These are phyloP conservation scores for Ptychoptera albimana DNA, from an alignment of 2,888 invertebrate species.

Conservation along the genomic window DNA sequence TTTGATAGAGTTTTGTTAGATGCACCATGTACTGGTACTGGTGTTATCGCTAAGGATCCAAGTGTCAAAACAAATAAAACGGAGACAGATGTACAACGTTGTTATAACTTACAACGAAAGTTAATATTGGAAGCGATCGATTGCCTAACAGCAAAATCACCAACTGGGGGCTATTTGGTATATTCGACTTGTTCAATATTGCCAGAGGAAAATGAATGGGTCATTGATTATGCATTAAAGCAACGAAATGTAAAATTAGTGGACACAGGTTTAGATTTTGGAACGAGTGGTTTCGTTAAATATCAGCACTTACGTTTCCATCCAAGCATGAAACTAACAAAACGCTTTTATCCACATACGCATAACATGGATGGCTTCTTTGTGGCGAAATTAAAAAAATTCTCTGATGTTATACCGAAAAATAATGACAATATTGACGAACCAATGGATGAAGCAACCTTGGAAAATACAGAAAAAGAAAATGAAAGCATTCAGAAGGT, in stretches of 20 bases:
- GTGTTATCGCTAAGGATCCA: slow-evolving; percentile 94
- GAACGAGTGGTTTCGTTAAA: slow-evolving; percentile 84
- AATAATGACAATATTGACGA: slow-evolving; percentile 29
- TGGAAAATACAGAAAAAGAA: slow-evolving; percentile 27
- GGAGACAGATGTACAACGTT: slow-evolving; percentile 75
- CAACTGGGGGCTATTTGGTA: slow-evolving; percentile 86
- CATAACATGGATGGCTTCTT: slow-evolving; percentile 99
- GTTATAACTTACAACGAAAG: slow-evolving; percentile 84
- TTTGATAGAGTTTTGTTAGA: slow-evolving; percentile 93
- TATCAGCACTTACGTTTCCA: slow-evolving; percentile 77
- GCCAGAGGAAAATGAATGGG: slow-evolving; percentile 97
- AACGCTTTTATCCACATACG: slow-evolving; percentile 91
- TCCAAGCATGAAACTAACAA: slow-evolving; percentile 72
- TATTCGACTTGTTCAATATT: slow-evolving; percentile 98
- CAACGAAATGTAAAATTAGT: slow-evolving; percentile 89
- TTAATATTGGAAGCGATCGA: slow-evolving; percentile 93
- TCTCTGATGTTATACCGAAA: slow-evolving; percentile 58
- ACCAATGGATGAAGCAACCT: slow-evolving; percentile 31
- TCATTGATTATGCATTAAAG: slow-evolving; percentile 87
- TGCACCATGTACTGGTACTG: slow-evolving; percentile 97
- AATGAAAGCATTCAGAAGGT: slow-evolving; percentile 12
- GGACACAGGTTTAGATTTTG: slow-evolving; percentile 87
- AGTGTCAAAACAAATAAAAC: slow-evolving; percentile 90
- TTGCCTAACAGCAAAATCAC: slow-evolving; percentile 80
- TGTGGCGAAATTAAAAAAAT: slow-evolving; percentile 95